phyloP scores from a whole-genome alignment of 2,797 vertebrate genomes.

The Notamacropus eugenii region DNA sequence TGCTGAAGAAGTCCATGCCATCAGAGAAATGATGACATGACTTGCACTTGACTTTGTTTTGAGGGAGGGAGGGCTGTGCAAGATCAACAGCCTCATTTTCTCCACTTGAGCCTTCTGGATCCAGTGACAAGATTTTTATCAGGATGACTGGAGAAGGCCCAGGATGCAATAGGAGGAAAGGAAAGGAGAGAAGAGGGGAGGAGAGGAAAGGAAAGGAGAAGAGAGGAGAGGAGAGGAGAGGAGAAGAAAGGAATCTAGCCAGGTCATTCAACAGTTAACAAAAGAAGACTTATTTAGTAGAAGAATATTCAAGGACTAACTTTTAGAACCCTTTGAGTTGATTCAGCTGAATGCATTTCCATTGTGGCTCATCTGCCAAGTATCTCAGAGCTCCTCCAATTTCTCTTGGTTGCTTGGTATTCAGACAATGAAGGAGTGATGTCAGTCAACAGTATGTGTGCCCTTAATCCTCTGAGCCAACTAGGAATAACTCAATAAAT shows the following conservation, averaged over 20 bases:
- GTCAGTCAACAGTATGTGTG: not conserved
- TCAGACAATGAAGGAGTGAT: not conserved
- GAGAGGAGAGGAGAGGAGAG: no score
- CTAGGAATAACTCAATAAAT: not conserved
- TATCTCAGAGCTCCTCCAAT: not conserved
- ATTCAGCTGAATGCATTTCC: not conserved
- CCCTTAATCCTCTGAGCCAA: not conserved
- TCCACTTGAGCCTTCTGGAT: no score
- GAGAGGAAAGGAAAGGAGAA: fast-evolving
- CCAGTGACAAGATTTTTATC: no score
- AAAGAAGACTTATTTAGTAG: not conserved
- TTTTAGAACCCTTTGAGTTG: not conserved
- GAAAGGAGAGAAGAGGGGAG: no score
- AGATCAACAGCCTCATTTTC: no score
- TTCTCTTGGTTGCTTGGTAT: not conserved
- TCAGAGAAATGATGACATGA: no score
- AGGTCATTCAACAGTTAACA: not conserved
- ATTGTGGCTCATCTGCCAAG: not conserved
- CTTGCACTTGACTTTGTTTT: no score
- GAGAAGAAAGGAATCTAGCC: no score
- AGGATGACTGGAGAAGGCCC: no score
- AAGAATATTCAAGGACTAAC: not conserved
- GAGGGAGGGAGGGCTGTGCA: no score
- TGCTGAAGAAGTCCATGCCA: no score
- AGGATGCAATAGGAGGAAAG: no score